These are phyloP conservation scores for Python bivittatus DNA, from an alignment of 2,113 vertebrate species.

Conservation along the genomic window DNA sequence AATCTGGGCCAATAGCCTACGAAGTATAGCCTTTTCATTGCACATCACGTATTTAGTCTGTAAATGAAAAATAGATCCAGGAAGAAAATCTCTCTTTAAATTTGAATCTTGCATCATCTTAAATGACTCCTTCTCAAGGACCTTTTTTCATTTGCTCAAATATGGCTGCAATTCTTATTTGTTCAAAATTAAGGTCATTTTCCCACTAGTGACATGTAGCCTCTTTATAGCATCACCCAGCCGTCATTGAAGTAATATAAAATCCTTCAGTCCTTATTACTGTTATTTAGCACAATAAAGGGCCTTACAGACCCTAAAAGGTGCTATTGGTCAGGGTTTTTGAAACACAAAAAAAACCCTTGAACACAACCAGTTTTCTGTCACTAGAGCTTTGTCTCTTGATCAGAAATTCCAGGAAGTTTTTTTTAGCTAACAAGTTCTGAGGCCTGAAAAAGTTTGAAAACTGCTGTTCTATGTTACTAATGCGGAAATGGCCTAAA, in stretches of 20 bases:
- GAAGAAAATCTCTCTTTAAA: background rate
- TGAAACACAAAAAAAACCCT: background rate
- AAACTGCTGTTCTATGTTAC: background rate
- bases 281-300: background rate
- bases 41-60: background rate
- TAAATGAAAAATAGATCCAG: background rate
- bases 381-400: background rate
- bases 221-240: background rate
- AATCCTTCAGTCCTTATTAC: background rate
- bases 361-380: background rate
- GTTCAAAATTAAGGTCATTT: background rate
- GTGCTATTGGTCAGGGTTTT: background rate
- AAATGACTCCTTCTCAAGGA: background rate
- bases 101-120: background rate
- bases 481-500: background rate
- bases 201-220: background rate
- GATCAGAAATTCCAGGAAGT: background rate
- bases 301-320: background rate
- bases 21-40: constrained; percentile 11
- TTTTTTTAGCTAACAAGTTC: background rate
- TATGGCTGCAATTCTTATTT: background rate
- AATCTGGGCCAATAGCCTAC: constrained; percentile 20
- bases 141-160: background rate
- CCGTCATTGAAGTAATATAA: background rate
- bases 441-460: background rate